Evolutionary conservation across 2,888 invertebrate species (phyloP).

Genomic region (Leptogaster cylindrica): DNA sequence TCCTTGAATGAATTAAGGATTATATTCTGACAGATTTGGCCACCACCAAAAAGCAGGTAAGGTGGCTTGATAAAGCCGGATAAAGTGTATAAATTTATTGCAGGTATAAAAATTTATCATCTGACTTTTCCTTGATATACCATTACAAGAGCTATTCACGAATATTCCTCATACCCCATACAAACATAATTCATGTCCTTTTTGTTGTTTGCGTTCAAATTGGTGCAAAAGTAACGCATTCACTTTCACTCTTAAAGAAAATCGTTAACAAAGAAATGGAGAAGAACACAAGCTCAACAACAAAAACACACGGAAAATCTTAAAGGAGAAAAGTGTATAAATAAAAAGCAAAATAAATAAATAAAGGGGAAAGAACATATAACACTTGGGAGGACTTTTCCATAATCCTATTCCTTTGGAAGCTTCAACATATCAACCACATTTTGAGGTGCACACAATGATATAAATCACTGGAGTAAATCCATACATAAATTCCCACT

Average conservation of each 20-base stretch:
- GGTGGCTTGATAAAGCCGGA: not conserved
- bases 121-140: constrained; percentile 39
- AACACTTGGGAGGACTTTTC: too few relatives aligned
- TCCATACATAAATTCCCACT: constrained; percentile 13
- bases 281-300: too few relatives aligned
- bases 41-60: not conserved
- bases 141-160: constrained; percentile 12
- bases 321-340: not conserved
- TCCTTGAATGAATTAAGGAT: too few relatives aligned
- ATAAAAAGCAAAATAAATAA: not conserved
- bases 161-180: too few relatives aligned
- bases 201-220: too few relatives aligned
- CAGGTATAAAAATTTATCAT: constrained; percentile 46
- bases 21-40: too few relatives aligned
- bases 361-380: not conserved
- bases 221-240: too few relatives aligned
- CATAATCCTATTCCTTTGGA: constrained; percentile 17
- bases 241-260: too few relatives aligned
- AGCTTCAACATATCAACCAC: constrained; percentile 14
- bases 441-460: constrained; percentile 18
- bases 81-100: constrained; percentile 42
- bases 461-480: constrained; percentile 19
- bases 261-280: too few relatives aligned
- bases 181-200: too few relatives aligned
- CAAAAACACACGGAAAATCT: too few relatives aligned